These are phyloP conservation scores for Saccostrea echinata DNA, from an alignment of 1,140 invertebrate genomes.

Conservation along the genomic window DNA sequence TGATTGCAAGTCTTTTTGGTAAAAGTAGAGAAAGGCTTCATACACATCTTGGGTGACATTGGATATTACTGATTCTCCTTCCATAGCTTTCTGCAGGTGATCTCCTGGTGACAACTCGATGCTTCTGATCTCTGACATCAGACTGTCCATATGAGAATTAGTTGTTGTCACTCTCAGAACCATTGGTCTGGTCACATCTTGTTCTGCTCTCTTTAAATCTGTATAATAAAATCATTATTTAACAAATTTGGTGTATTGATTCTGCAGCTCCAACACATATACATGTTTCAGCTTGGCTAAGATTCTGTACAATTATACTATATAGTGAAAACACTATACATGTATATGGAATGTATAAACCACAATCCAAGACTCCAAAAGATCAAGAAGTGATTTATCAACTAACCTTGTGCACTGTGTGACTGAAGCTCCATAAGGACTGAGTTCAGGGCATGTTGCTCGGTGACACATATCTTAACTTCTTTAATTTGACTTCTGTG, in stretches of 20 bases:
- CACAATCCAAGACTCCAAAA: neutral
- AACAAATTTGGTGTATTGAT: neutral
- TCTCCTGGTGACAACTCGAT: neutral
- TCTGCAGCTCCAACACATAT: neutral
- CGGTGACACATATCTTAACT: slow-evolving; percentile 43
- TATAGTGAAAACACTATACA: neutral
- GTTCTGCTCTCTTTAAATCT: neutral
- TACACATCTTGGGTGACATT: slow-evolving; percentile 26
- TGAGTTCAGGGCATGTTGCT: slow-evolving; percentile 33
- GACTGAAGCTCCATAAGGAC: slow-evolving; percentile 9
- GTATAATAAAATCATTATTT: neutral
- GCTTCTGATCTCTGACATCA: neutral
- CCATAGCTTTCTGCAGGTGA: neutral
- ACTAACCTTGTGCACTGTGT: neutral
- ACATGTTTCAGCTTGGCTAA: neutral
- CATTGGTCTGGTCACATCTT: neutral
- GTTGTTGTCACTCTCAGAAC: neutral
- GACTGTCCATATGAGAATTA: neutral
- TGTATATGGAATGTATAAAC: neutral
- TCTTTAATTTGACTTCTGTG: neutral
- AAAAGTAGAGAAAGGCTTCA: slow-evolving; percentile 35
- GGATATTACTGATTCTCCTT: neutral
- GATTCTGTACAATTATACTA: neutral
- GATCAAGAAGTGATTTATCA: neutral
- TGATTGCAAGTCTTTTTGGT: neutral